Base-by-base conservation (phyloP, 2,797 vertebrate genomes). In the Characodon lateralis region DNA sequence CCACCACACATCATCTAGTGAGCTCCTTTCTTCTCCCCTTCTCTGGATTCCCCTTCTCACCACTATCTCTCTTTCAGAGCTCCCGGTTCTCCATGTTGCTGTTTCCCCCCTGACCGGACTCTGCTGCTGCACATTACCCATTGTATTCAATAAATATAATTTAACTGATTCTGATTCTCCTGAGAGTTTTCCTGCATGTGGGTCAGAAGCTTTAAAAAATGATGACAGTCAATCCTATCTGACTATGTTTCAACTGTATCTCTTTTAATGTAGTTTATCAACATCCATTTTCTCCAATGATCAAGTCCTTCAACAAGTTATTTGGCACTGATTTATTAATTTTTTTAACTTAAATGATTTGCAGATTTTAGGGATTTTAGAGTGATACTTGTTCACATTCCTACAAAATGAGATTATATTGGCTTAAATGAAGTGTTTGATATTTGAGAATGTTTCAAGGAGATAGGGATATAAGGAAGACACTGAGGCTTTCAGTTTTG, bases 351-450 rank as follows among this genome's bases (percentile, higher is more conserved):
- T 12, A 9, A 28, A 26, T 14, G n/a, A 18, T 39, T 24, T 66
- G 10, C 12, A n/a, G 51, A 56, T 13, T 73, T 59, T 46, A 56
- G 35, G 6, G 12, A n/a, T n/a, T n/a, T 74, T 9, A 71, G 56
- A 85, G 14, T 69, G 55, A 14, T 63, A 53, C 1, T n/a, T 50
- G 2, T 68, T 77, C 58, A 66, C 74, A 80, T 74, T 82, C 65
- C 61, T 71, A 16, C 28, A 24, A 59, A 5, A 73, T 63, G 3
- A 71, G 39, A 6, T 78, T 22, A 7, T 65, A 73, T 65, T 79
- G 58, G 63, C 53, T 73, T 2, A 4, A 70, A 26, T 46, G 22
- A 74, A 51, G 48, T 61, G 74, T 85, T 77, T 82, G 78, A 85
- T 70, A 80, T 69, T 43, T 39, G 53, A 87, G 63, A 46, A 53